Conservation (phyloP, 2,113 vertebrate genomes). For the Rallus limicola region DNA sequence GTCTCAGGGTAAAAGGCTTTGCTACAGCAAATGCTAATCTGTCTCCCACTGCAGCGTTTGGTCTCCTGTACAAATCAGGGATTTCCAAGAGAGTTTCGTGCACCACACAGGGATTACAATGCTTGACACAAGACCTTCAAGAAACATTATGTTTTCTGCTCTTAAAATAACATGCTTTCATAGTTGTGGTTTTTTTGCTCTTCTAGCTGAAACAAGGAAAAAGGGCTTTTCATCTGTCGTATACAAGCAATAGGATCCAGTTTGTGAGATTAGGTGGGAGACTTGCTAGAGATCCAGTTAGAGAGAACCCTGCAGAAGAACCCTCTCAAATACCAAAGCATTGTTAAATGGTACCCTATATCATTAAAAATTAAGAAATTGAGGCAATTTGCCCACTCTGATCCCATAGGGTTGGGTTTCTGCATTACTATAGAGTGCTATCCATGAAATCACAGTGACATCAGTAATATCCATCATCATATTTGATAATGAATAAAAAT, state of each 20-base stretch:
- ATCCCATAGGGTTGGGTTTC: not conserved
- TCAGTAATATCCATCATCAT: not conserved
- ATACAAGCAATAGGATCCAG: not conserved
- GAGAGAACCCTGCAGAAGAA: not conserved
- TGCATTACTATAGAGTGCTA: not conserved
- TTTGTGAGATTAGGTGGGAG: not conserved
- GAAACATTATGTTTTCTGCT: not conserved
- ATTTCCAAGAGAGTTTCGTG: not conserved
- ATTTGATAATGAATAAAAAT: not conserved
- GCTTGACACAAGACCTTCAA: constrained; percentile 21
- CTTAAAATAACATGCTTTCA: constrained; percentile 6
- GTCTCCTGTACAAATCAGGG: not conserved
- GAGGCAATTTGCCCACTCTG: not conserved
- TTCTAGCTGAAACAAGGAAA: not conserved
- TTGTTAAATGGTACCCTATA: too few relatives aligned
- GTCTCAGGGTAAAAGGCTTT: constrained; percentile 3
- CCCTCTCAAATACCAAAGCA: too few relatives aligned
- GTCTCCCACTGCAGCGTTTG: not conserved
- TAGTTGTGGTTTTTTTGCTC: not conserved
- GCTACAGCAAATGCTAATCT: not conserved
- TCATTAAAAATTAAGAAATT: too few relatives aligned
- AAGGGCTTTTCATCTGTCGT: not conserved
- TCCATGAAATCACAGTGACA: not conserved
- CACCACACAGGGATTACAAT: not conserved
- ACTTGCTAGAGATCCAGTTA: not conserved